Evolutionary conservation across 2,113 vertebrate genomes (phyloP).

Genomic region (Motacilla tschutschensis): DNA sequence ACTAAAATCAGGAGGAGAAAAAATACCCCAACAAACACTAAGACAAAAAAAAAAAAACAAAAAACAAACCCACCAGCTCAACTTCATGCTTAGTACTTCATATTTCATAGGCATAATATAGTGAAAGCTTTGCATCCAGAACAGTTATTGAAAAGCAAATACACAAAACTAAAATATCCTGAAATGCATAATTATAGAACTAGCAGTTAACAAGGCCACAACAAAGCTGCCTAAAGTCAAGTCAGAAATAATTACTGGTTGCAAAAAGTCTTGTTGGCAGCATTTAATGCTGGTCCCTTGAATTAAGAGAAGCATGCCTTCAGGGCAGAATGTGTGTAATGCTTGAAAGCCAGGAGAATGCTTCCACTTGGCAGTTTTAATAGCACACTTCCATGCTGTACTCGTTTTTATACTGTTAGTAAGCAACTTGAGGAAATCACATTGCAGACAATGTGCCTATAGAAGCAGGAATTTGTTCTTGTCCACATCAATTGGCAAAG

Average conservation of each 20-base stretch:
- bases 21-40: background rate
- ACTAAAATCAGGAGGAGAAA: background rate
- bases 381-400: background rate
- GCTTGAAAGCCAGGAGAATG: background rate
- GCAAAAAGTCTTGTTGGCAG: conserved; percentile 42
- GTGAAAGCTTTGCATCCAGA: background rate
- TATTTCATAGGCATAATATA: background rate
- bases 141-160: background rate
- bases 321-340: conserved; percentile 4
- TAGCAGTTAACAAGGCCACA: conserved; percentile 17
- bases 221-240: conserved; percentile 31
- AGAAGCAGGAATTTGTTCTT: background rate
- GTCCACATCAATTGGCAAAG: background rate
- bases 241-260: conserved; percentile 45
- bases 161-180: background rate
- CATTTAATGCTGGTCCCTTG: conserved; percentile 20
- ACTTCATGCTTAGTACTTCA: background rate
- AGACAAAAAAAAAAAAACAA: background rate
- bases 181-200: background rate
- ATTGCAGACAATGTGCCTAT: conserved; percentile 18
- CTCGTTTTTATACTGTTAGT: background rate
- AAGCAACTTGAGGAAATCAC: conserved; percentile 49
- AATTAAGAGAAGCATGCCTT: conserved; percentile 14
- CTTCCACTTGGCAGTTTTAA: conserved; percentile 51
- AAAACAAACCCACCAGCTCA: background rate